A percentile compares a stretch with the other conserved stretches of the same genome.
Evolutionary conservation across 2,797 vertebrate species (phyloP).

Genomic region (Chiloscyllium punctatum): DNA sequence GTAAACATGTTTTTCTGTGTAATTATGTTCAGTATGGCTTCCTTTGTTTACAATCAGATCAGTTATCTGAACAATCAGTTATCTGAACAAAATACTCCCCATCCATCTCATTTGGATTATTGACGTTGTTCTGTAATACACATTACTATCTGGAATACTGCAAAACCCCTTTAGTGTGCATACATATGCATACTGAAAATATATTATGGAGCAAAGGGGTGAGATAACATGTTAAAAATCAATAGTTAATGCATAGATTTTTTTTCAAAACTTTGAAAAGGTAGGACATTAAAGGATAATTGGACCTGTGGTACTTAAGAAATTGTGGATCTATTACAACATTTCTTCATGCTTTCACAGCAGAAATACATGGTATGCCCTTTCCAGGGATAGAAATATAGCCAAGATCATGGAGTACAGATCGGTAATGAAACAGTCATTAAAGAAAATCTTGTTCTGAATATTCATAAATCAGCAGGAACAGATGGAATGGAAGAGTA

Average conservation of each 20-base stretch:
- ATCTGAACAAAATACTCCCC: too few species aligned
- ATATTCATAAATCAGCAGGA: constrained; percentile 28
- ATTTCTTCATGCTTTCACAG: neutral
- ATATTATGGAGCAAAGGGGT: neutral
- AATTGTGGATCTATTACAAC: neutral
- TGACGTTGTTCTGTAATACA: neutral
- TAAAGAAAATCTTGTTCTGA: constrained; percentile 2
- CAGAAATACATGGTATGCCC: neutral
- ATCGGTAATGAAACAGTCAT: neutral
- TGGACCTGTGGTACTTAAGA: neutral
- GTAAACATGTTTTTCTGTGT: too few species aligned
- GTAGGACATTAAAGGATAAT: neutral
- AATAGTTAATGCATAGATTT: neutral
- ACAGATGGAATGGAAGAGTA: constrained; percentile 11
- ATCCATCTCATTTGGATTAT: too few species aligned
- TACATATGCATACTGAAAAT: neutral
- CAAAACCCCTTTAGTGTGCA: neutral
- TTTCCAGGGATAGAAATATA: neutral
- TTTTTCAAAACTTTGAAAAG: neutral
- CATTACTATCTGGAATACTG: neutral
- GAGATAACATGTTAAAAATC: neutral
- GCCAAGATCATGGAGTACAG: neutral
- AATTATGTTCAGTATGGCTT: too few species aligned
- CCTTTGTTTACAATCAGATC: too few species aligned
- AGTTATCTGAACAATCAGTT: too few species aligned